Conservation (phyloP, 2,113 vertebrate genomes). For the Barnardius zonarius region DNA sequence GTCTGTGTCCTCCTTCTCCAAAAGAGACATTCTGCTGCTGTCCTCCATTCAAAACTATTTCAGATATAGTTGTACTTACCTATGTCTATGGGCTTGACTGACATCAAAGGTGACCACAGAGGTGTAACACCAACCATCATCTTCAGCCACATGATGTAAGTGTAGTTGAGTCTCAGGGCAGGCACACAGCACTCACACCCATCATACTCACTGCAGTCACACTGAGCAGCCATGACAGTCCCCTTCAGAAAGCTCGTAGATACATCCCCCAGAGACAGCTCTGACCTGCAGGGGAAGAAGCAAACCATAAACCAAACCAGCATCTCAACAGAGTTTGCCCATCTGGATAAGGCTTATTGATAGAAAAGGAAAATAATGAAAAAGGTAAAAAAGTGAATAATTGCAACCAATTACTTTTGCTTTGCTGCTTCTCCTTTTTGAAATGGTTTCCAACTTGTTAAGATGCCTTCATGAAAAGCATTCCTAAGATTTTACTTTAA, state of each 20-base stretch:
- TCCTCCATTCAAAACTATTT: background rate
- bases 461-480: background rate
- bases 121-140: background rate
- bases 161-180: slow-evolving; percentile 14
- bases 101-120: slow-evolving; percentile 69
- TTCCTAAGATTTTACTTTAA: background rate
- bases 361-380: background rate
- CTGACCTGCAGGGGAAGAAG: slow-evolving; percentile 2
- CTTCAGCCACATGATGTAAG: slow-evolving; percentile 72
- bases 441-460: background rate
- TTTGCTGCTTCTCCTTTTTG: background rate
- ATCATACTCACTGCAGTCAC: slow-evolving; percentile 26
- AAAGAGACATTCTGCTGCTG: background rate
- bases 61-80: slow-evolving; percentile 62
- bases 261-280: slow-evolving; percentile 26
- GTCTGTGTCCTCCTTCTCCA: background rate
- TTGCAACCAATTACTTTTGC: background rate
- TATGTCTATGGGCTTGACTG: slow-evolving; percentile 54
- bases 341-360: background rate
- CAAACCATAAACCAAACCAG: background rate
- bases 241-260: background rate
- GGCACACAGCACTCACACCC: slow-evolving; percentile 73
- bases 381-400: background rate
- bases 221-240: background rate
- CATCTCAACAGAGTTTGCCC: background rate